These are phyloP conservation scores for Ligdia adustata DNA, from an alignment of 2,888 invertebrate species.

Conservation along the genomic window DNA sequence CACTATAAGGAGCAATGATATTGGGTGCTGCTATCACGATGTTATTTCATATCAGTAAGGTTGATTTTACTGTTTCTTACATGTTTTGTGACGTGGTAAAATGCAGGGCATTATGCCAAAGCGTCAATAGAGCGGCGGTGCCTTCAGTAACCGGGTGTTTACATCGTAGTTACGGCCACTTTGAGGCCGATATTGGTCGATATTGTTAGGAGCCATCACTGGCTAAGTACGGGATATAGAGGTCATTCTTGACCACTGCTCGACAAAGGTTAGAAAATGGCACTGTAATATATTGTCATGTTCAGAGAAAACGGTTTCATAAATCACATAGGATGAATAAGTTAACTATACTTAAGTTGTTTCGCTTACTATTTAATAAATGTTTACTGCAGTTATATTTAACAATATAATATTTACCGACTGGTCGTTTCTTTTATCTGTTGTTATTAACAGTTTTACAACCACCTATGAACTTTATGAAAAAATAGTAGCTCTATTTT, in stretches of 20 bases:
- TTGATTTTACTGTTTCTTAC: slow-evolving; percentile 2
- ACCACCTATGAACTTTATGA: too few species aligned
- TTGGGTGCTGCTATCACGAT: slow-evolving; percentile 3
- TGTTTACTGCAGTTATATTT: too few species aligned
- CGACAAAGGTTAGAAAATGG: too few species aligned
- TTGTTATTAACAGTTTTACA: too few species aligned
- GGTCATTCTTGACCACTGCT: slow-evolving; percentile 18
- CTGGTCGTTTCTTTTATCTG: too few species aligned
- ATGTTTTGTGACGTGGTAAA: slow-evolving; percentile 9
- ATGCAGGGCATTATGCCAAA: slow-evolving; percentile 45
- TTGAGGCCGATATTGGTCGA: slow-evolving; percentile 38
- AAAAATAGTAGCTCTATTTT: too few species aligned
- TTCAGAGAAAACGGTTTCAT: too few species aligned
- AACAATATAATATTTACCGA: too few species aligned
- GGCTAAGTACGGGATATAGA: slow-evolving; percentile 18
- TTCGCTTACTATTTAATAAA: too few species aligned
- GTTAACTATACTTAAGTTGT: too few species aligned
- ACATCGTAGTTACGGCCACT: slow-evolving; percentile 45
- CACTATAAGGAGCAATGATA: slow-evolving; percentile 1
- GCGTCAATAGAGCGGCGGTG: slow-evolving; percentile 47
- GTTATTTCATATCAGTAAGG: slow-evolving; percentile 16
- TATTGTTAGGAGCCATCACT: slow-evolving; percentile 28
- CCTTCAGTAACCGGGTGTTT: slow-evolving; percentile 43
- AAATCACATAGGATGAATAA: too few species aligned
- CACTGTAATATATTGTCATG: too few species aligned